These are phyloP conservation scores for Styela clava DNA, from an alignment of 23 tunicate genomes.

Conservation along the genomic window DNA sequence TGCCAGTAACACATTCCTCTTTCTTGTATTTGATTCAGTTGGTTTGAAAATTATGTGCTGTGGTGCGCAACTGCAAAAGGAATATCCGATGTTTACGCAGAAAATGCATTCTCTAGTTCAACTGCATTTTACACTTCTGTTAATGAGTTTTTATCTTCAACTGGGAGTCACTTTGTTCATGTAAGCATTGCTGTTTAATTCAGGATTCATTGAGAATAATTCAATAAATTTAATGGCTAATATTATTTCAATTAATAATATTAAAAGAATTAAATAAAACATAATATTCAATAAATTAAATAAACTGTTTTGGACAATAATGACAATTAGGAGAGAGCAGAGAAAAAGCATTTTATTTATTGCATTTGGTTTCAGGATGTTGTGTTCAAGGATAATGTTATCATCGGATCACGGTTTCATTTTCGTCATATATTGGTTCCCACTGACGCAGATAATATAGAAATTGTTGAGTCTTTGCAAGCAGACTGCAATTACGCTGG, in stretches of 20 bases:
- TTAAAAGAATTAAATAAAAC: no score
- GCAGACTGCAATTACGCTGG: neutral
- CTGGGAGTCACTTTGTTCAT: neutral
- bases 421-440: neutral
- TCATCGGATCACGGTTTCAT: conserved; percentile 2
- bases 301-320: no score
- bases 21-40: no score
- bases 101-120: conserved; percentile 3
- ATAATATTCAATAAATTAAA: no score
- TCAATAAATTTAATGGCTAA: neutral
- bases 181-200: no score
- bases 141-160: neutral
- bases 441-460: neutral
- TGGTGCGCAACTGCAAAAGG: neutral
- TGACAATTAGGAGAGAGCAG: no score
- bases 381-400: neutral
- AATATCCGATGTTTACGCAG: neutral
- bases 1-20: no score
- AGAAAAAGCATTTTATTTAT: no score
- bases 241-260: no score
- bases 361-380: no score
- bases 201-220: no score
- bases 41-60: conserved; percentile 1
- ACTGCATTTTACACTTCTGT: neutral
- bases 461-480: neutral